Evolutionary conservation across 2,113 vertebrate genomes (phyloP), one percentile per base, ranked within the genome.

Genomic region (Chaetodon trifascialis): DNA sequence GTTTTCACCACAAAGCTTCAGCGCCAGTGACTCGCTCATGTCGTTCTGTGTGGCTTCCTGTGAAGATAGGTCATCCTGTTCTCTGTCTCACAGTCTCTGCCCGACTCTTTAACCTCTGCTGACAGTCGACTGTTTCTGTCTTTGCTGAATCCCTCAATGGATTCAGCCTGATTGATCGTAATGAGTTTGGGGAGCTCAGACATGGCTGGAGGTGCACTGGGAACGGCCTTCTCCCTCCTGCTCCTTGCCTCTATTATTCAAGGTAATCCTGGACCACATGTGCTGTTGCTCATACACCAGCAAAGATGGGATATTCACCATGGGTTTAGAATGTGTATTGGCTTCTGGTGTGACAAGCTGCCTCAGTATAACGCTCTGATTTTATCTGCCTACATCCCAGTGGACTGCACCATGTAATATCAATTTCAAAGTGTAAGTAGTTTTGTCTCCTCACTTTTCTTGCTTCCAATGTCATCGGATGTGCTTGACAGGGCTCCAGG

Each of bases 221-320:
- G 67, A 67, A 54, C 72, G 11, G 74, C 66, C 68, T 58, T 65
- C 63, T 83, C 56, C 46, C 70, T 94, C 70, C 71, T 94, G 44
- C 63, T 94, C 2, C 79, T 90, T 56, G 58, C 72, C 49, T 85
- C 67, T 12, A 46, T 91, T 62, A 80, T 70, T 79, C 90, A 89
- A 92, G 94, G 94, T 94, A 94, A 92, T 88, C 59, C 68, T 67
- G 49, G 56, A 59, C 64, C 68, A 73, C 40, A 60, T 76, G 68
- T 75, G 15, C 17, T 55, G 66, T 15, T 46, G 5, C 25, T 63
- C 40, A 38, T 58, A 40, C 49, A 66, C 23, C 55, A 34, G 44
- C 23, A 46, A 44, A 54, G 12, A 64, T 55, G 11, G 38, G 51
- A 54, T 73, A 17, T 75, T 73, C 51, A 59, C 10, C 21, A 16